Conservation (phyloP, 2,888 invertebrate genomes). For the Pseudococcus longispinus region DNA sequence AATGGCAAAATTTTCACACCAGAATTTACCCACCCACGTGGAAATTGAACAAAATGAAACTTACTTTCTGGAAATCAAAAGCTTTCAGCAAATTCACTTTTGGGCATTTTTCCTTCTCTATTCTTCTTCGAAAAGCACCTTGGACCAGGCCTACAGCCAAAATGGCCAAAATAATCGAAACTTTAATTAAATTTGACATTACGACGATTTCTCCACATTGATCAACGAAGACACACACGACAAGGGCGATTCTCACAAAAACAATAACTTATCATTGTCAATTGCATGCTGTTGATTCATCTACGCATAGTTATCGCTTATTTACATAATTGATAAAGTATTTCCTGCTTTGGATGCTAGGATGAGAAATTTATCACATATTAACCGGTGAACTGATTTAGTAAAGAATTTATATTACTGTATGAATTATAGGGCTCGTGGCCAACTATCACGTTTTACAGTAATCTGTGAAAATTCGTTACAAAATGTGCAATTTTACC, state of each 20-base stretch:
- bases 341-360: neutral
- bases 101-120: constrained; percentile 77
- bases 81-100: constrained; percentile 81
- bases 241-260: neutral
- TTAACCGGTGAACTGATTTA: neutral
- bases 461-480: neutral
- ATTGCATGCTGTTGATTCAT: neutral
- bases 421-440: neutral
- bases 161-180: neutral
- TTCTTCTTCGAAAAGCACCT: neutral
- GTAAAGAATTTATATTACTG: neutral
- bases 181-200: neutral
- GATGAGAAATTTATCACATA: neutral
- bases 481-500: constrained; percentile 29
- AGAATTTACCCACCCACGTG: neutral
- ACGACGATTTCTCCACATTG: neutral
- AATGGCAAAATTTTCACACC: neutral
- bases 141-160: neutral
- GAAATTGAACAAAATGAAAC: neutral
- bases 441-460: neutral
- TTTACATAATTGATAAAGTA: constrained; percentile 37
- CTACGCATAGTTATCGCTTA: neutral
- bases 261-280: neutral
- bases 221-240: neutral
- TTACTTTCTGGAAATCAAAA: constrained; percentile 78